Base-by-base conservation (phyloP, 2,888 invertebrate genomes). In the Pseudanteris insignis region DNA sequence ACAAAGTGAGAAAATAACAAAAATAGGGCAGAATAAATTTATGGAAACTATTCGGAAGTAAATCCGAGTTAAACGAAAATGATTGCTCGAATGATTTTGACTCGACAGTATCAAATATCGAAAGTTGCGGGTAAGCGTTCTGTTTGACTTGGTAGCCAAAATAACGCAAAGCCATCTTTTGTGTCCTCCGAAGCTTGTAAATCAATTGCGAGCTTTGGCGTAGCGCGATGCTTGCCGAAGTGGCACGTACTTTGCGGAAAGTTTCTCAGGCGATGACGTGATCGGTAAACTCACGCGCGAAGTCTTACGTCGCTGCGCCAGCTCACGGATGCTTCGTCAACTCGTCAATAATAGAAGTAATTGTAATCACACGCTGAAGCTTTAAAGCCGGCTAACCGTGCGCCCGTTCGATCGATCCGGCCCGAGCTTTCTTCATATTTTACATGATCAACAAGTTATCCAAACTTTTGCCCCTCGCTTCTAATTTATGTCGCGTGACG, bases 181-280 rank as follows among this genome's bases (percentile, higher is more conserved):
- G 58, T 46, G 58, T 58, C 46, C 36, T 34, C 34, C 67, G 70
- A 69, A 69, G 69, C 77, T 74, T 74, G 77, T 78, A 78, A 78
- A 78, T 78, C 78, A 78, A 78, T 78, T 78, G 78, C 76, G 69
- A 75, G 70, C 72, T 69, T 69, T 69, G 48, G 66, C 61, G 64
- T 30, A 38, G 51, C 46, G 38, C 65, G 67, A 65, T 70, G 69
- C 68, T 68, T 63, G 65, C 68, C 69, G 74, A 75, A 78, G 73
- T 70, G 72, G 72, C 77, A 76, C 75, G 76, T 77, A 76, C 68
- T 68, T 68, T 65, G 69, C 68, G 63, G 64, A 66, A 71, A 76
- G 73, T 74, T 76, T 70, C 61, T 40, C 67, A 63, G 67, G 62
- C 69, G 70, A 66, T 74, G 74, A 78, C 77, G 75, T 76, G 75